These are phyloP conservation scores for Rhinoptilus africanus DNA, from an alignment of 2,113 vertebrate species.

Conservation along the genomic window DNA sequence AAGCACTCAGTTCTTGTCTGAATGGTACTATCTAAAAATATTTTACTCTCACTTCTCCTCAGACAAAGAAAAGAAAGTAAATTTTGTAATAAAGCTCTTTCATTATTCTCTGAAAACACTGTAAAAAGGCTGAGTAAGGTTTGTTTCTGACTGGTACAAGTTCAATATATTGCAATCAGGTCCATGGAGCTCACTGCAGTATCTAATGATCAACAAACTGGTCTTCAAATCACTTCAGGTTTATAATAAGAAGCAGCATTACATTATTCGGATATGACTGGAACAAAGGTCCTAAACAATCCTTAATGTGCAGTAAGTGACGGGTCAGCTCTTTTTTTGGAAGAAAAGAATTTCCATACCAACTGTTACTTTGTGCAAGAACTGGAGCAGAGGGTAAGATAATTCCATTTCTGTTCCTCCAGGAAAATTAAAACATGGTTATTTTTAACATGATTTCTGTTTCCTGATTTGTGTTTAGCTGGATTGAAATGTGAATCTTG, in stretches of 20 bases:
- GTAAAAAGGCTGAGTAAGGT: not conserved
- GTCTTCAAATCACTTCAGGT: not conserved
- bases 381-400: constrained; percentile 5
- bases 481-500: not conserved
- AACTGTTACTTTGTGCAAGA: not conserved
- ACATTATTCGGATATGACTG: not conserved
- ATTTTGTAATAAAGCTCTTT: not conserved
- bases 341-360: not conserved
- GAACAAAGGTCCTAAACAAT: constrained; percentile 2
- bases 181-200: not conserved
- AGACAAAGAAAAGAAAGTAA: not conserved
- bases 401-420: not conserved
- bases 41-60: not conserved
- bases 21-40: not conserved
- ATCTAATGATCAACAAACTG: not conserved
- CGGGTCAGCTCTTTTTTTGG: not conserved
- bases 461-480: not conserved
- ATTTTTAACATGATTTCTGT: not conserved
- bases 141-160: not conserved
- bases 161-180: not conserved
- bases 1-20: not conserved
- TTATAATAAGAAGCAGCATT: not conserved
- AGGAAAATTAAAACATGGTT: not conserved
- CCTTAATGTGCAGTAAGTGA: not conserved
- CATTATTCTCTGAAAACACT: not conserved